Conservation (phyloP, 2,797 vertebrate genomes). For the Characodon lateralis region DNA sequence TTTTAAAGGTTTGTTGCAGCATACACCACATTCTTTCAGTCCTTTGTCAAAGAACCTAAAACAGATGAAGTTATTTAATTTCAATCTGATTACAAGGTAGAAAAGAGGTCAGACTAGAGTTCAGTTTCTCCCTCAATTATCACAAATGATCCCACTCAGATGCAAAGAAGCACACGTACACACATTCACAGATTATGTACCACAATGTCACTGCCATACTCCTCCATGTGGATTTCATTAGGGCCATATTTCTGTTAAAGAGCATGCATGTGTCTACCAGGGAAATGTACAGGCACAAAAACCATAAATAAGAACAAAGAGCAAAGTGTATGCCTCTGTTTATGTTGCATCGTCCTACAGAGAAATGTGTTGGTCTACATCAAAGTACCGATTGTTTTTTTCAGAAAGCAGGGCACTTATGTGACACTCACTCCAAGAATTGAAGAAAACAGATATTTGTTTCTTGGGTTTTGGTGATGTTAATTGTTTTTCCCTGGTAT, state of each 20-base stretch:
- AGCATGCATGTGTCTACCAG: slow-evolving; percentile 8
- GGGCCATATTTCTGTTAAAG: slow-evolving; percentile 40
- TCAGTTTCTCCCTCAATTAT: slow-evolving; percentile 28
- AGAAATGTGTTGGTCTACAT: slow-evolving; percentile 5
- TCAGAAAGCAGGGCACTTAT: slow-evolving; percentile 9
- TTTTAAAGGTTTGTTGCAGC: neutral
- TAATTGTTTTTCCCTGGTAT: slow-evolving; percentile 6
- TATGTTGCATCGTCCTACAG: slow-evolving; percentile 21
- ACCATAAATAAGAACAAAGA: slow-evolving; percentile 30
- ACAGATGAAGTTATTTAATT: neutral
- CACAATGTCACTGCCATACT: slow-evolving; percentile 29
- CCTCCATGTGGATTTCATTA: slow-evolving; percentile 55
- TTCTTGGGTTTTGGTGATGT: neutral
- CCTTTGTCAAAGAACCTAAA: neutral
- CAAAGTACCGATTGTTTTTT: slow-evolving; percentile 19
- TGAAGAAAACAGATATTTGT: slow-evolving; percentile 7
- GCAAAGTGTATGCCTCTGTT: slow-evolving; percentile 29
- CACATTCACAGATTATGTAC: slow-evolving; percentile 21
- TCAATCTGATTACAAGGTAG: slow-evolving; percentile 12
- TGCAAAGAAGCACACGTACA: slow-evolving; percentile 3
- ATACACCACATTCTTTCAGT: neutral
- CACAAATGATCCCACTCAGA: slow-evolving; percentile 29
- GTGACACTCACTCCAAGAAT: neutral
- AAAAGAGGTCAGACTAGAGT: slow-evolving; percentile 28
- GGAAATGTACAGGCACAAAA: slow-evolving; percentile 9